Percentiles rank a stretch among this genome's conserved stretches.
Conservation (phyloP, 1,140 invertebrate species). For the Parasteatoda tepidariorum region DNA sequence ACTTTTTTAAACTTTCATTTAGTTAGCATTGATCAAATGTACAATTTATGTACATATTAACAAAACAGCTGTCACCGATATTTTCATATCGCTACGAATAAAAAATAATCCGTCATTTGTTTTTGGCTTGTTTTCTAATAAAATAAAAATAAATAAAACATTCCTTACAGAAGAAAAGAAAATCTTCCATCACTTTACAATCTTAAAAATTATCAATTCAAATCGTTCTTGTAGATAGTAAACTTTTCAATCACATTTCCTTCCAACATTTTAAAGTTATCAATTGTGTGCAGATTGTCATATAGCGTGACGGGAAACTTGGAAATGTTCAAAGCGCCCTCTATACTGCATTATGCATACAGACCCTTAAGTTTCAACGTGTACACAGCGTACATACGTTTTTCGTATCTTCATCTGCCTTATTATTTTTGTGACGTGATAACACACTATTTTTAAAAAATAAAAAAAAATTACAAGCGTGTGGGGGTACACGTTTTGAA, state of each 20-base stretch:
- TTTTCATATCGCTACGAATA: no score
- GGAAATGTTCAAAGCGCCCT: not conserved
- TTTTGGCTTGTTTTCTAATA: no score
- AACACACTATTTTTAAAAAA: conserved; percentile 33
- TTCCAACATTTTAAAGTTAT: conserved; percentile 4
- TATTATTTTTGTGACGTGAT: conserved; percentile 12
- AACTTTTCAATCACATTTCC: not conserved
- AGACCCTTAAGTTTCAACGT: not conserved
- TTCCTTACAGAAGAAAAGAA: no score
- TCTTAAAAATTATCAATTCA: not conserved
- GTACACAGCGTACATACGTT: conserved; percentile 8
- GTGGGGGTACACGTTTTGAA: conserved; percentile 25
- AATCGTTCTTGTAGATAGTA: not conserved
- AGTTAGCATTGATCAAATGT: no score
- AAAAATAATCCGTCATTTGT: no score
- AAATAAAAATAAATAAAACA: no score
- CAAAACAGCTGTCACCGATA: no score
- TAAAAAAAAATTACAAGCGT: not conserved
- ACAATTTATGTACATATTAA: no score
- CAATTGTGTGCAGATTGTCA: conserved; percentile 25
- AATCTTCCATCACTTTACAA: no score
- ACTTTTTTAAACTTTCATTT: no score
- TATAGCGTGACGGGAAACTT: conserved; percentile 17
- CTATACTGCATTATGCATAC: conserved; percentile 29
- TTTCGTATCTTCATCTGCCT: not conserved